Percentiles rank a stretch among this genome's conserved stretches.
Conservation (phyloP, 2,113 vertebrate species). For the Nothobranchius furzeri region DNA sequence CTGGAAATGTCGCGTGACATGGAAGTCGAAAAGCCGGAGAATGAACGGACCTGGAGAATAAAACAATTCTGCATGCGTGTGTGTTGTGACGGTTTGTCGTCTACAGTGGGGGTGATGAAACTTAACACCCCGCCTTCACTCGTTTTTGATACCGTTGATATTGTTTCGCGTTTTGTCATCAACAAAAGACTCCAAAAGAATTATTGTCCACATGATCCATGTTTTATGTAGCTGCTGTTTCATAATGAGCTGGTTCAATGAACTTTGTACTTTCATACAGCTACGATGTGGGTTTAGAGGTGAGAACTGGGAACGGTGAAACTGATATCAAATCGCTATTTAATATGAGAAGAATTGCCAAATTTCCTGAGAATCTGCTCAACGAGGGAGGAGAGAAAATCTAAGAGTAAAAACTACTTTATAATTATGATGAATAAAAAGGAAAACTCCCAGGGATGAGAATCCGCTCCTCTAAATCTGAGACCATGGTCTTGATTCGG, state of each 20-base stretch:
- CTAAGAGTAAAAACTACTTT: too few relatives aligned
- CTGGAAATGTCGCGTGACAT: conserved; percentile 43
- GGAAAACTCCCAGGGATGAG: too few relatives aligned
- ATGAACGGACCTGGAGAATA: conserved; percentile 40
- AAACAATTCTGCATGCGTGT: conserved; percentile 27
- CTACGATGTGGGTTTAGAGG: conserved; percentile 2
- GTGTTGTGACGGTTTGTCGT: not conserved
- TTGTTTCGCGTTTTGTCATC: not conserved
- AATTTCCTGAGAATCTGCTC: not conserved
- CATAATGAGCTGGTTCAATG: not conserved
- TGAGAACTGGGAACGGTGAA: not conserved
- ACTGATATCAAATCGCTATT: conserved; percentile 5
- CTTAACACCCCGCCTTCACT: not conserved
- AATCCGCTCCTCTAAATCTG: too few relatives aligned
- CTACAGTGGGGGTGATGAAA: not conserved
- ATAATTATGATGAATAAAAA: too few relatives aligned
- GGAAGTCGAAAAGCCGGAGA: conserved; percentile 42
- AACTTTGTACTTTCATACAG: not conserved
- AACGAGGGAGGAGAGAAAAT: not conserved
- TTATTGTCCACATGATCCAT: not conserved
- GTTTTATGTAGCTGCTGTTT: conserved; percentile 4
- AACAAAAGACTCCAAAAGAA: conserved; percentile 2
- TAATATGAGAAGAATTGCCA: not conserved
- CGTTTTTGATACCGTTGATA: not conserved
- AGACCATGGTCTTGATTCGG: too few relatives aligned